Evolutionary conservation across 2,797 vertebrate species (phyloP).

Genomic region (Mormyrops attenuatus): DNA sequence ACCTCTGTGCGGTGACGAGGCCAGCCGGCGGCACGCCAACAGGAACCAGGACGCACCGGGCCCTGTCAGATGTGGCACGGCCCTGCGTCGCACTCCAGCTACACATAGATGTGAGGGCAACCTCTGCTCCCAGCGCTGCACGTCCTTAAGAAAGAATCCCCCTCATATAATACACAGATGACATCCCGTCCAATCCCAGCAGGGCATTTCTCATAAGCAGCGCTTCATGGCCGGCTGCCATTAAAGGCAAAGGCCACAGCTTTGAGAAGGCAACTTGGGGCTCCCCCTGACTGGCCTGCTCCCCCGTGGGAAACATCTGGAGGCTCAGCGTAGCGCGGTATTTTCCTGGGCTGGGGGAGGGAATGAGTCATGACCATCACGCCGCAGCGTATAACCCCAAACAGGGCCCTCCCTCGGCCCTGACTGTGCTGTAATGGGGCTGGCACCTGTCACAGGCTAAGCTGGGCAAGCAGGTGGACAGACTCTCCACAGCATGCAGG

Average conservation of each 20-base stretch:
- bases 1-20: neutral
- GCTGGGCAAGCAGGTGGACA: neutral
- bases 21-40: neutral
- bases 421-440: neutral
- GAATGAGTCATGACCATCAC: neutral
- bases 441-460: neutral
- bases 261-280: neutral
- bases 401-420: neutral
- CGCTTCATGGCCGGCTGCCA: neutral
- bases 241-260: neutral
- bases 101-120: neutral
- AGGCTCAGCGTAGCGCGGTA: neutral
- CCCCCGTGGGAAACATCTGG: neutral
- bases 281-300: neutral
- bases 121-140: neutral
- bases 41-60: neutral
- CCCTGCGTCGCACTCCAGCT: neutral
- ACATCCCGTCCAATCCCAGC: neutral
- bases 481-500: neutral
- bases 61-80: neutral
- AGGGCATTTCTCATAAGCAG: neutral
- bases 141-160: neutral
- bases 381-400: neutral
- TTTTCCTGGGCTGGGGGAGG: neutral
- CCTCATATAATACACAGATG: neutral